Evolutionary conservation across 2,888 invertebrate genomes (phyloP), one percentile per base, ranked within the genome.

Genomic region (Orthosia gothica): DNA sequence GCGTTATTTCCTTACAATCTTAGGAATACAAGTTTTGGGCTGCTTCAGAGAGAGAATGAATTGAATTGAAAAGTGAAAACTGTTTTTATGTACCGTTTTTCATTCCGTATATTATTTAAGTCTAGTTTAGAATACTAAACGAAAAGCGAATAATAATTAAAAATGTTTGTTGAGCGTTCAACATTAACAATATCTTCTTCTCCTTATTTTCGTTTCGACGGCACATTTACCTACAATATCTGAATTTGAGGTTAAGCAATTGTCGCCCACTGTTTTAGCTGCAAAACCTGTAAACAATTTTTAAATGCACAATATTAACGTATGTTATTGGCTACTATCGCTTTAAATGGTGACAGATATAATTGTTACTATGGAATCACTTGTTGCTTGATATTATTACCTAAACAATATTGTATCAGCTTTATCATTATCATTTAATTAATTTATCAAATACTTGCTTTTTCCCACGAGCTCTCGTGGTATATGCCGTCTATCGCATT

Each of bases 1-100:
- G 47, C 85, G 63, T 74, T 74, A 75, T 63, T 83, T 63, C 52
- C 45, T 32, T 52, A 54, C 32, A 61, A 68, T 74, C 57, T 55
- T 55, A 55, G 5, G 26, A 67, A 80, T 79, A 52, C 55, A 47
- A 83, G 62, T 72, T 62, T 26, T 52, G 7, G 45, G n/a, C n/a
- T 58, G 47, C 62, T 70, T n/a, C 26, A 26, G 62, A 47, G 58
- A 66, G 26, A 9, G 20, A n/a, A 26, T 26, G 26, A 26, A 26
- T 26, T 26, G 59, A 50, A 52, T 59, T 77, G 66, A 5, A 26
- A 26, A 26, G 26, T 40, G 20, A 5, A 40, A 47, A 66, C 26
- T 20, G n/a, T 40, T 45, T 47, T 47, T 50, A 20, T 20, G 26
- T 26, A 3, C 13, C 13, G 4, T 54, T 81, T 23, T 0, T 45